phyloP scores from a whole-genome alignment of 2,888 invertebrate genomes.

The Leucophenga maculata region DNA sequence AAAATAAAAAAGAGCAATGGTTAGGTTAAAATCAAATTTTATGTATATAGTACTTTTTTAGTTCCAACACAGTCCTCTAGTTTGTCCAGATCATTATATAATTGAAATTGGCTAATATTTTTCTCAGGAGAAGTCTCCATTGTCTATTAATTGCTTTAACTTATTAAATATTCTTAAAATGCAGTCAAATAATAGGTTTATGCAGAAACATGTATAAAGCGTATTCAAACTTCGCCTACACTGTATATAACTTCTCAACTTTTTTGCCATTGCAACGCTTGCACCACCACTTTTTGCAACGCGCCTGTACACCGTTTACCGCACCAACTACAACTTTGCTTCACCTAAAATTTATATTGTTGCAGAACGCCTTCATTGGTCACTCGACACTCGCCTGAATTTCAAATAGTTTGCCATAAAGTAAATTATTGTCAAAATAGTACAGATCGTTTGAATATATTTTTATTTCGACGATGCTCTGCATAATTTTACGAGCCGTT shows the following conservation, averaged over 20 bases:
- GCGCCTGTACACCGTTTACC: constrained; percentile 1
- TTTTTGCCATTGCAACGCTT: constrained; percentile 13
- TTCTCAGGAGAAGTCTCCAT: too few relatives aligned
- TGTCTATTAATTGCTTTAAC: too few relatives aligned
- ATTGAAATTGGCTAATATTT: too few relatives aligned
- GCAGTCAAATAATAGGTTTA: too few relatives aligned
- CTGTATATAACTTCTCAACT: neutral
- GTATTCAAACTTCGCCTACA: too few relatives aligned
- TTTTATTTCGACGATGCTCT: constrained; percentile 52
- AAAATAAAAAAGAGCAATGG: too few relatives aligned
- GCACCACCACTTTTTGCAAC: neutral
- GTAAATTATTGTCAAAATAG: constrained; percentile 56
- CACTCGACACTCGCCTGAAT: constrained; percentile 53
- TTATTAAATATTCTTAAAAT: too few relatives aligned
- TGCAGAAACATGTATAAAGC: too few relatives aligned
- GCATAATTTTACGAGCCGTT: constrained; percentile 14
- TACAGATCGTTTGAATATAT: constrained; percentile 43
- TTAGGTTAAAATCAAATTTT: too few relatives aligned
- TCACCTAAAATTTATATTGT: constrained; percentile 57
- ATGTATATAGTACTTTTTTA: too few relatives aligned
- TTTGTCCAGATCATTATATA: too few relatives aligned
- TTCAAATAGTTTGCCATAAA: constrained; percentile 54
- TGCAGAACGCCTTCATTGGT: constrained; percentile 60
- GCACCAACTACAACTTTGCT: constrained; percentile 34
- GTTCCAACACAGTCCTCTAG: too few relatives aligned